These are phyloP conservation scores for Atrichornis clamosus DNA, from an alignment of 2,113 vertebrate species.

Conservation along the genomic window DNA sequence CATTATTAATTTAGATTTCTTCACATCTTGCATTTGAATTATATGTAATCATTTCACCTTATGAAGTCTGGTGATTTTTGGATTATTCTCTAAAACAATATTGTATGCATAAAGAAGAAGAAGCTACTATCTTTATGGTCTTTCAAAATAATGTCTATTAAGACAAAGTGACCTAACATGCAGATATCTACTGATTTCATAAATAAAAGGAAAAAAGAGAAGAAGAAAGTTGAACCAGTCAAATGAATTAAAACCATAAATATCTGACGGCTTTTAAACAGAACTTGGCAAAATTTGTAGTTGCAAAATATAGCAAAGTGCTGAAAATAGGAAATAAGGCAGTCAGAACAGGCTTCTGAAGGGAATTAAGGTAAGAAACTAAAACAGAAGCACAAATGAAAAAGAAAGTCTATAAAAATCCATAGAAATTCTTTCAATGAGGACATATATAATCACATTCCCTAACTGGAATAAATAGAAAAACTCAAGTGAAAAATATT, in stretches of 20 bases:
- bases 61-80: neutral
- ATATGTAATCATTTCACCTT: neutral
- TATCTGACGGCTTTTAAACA: neutral
- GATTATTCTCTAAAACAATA: neutral
- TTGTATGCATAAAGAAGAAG: neutral
- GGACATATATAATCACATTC: neutral
- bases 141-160: neutral
- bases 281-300: neutral
- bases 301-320: neutral
- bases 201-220: accelerated
- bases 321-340: neutral
- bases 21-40: neutral
- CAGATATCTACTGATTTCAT: neutral
- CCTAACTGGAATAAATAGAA: neutral
- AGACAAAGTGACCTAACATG: neutral
- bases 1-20: neutral
- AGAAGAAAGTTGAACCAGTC: neutral
- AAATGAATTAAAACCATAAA: neutral
- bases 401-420: neutral
- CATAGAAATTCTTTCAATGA: neutral
- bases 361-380: neutral
- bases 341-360: neutral
- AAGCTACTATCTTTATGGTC: neutral
- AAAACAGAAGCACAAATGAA: neutral
- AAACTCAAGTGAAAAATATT: neutral